phyloP scores from a whole-genome alignment of 2,888 invertebrate species.

The Amitus sp. region DNA sequence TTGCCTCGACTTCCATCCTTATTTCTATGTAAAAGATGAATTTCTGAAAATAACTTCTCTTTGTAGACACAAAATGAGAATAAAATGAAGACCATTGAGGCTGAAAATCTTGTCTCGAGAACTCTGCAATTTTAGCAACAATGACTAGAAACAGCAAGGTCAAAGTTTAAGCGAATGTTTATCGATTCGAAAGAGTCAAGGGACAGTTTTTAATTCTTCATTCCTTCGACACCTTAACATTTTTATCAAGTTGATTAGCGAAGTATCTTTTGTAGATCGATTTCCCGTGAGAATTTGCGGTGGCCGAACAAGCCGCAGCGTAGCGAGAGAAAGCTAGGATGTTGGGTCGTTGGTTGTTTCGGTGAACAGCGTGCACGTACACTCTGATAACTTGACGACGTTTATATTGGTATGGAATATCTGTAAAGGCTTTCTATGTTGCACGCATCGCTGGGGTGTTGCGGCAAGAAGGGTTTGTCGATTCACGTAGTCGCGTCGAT shows the following conservation, averaged over 20 bases:
- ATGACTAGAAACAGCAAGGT: too few species aligned
- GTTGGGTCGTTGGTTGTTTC: conserved; percentile 10
- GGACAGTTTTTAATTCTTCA: too few species aligned
- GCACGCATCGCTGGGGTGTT: conserved; percentile 57
- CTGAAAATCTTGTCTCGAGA: too few species aligned
- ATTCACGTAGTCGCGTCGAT: conserved; percentile 65
- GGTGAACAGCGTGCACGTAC: conserved; percentile 12
- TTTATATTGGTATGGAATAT: conserved; percentile 33
- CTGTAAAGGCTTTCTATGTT: conserved; percentile 46
- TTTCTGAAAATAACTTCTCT: too few species aligned
- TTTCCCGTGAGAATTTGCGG: conserved; percentile 18
- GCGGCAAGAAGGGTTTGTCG: conserved; percentile 65
- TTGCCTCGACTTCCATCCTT: too few species aligned
- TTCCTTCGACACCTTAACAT: background rate
- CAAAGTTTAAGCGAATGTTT: too few species aligned
- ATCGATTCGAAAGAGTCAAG: too few species aligned
- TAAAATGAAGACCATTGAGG: too few species aligned
- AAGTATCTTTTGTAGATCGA: background rate
- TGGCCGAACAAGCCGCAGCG: conserved; percentile 16
- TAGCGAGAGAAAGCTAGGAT: conserved; percentile 17
- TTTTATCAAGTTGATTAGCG: background rate
- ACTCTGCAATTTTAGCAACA: too few species aligned
- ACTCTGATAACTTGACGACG: conserved; percentile 31
- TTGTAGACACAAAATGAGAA: too few species aligned
- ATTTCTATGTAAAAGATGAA: too few species aligned